Conservation (phyloP, 2,797 vertebrate genomes). For the Coluber constrictor region DNA sequence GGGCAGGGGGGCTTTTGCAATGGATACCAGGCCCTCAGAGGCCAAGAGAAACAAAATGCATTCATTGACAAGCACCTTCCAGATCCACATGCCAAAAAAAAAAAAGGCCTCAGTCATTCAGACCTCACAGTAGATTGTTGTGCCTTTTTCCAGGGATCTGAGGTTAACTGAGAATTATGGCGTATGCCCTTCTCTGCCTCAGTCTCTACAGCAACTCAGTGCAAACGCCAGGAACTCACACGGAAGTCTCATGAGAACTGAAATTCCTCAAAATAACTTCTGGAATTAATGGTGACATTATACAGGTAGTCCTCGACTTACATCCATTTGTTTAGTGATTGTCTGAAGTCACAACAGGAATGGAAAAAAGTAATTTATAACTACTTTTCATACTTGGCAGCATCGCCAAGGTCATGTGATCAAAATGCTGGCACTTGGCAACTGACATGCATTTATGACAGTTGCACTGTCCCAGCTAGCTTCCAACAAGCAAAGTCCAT, state of each 20-base stretch:
- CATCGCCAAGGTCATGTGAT: background rate
- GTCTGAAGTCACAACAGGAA: background rate
- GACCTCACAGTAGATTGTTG: background rate
- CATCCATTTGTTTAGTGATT: background rate
- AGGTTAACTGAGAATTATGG: background rate
- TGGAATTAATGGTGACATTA: background rate
- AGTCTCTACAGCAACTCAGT: background rate
- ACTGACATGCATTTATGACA: background rate
- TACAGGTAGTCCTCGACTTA: background rate
- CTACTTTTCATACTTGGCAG: background rate
- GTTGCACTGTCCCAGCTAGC: background rate
- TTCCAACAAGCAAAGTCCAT: background rate
- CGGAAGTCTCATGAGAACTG: background rate
- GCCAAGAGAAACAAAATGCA: constrained; percentile 29
- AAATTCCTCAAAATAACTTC: background rate
- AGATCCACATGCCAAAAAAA: constrained; percentile 13
- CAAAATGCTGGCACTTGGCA: background rate
- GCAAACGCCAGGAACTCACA: background rate
- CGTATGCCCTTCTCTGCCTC: background rate
- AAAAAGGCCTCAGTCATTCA: background rate
- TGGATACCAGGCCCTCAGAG: constrained; percentile 70
- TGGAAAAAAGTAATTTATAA: background rate
- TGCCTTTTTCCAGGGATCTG: background rate
- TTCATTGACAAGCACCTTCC: background rate
- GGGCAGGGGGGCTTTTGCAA: constrained; percentile 75